Conservation (phyloP, 2,888 invertebrate species). For the Sarcophaga rosellei region DNA sequence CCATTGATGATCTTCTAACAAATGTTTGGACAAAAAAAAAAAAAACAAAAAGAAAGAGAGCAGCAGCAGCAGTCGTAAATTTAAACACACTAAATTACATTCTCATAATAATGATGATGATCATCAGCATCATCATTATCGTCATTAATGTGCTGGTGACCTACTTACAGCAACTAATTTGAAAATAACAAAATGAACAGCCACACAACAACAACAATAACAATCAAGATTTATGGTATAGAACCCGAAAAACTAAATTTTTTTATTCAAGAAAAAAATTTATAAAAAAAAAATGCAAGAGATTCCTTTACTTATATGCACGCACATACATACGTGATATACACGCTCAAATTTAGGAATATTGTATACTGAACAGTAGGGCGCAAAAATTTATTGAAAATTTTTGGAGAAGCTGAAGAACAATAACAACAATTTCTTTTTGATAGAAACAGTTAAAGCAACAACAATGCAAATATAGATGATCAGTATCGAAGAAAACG, state of each 20-base stretch:
- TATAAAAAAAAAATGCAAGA: background rate
- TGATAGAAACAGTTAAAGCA: too few species aligned
- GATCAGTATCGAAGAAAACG: too few species aligned
- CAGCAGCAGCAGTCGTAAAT: slow-evolving; percentile 24
- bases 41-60: background rate
- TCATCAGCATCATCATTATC: slow-evolving; percentile 16
- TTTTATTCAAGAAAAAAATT: background rate
- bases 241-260: too few species aligned
- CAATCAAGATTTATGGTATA: background rate
- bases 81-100: slow-evolving; percentile 23
- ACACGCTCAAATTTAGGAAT: background rate
- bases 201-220: slow-evolving; percentile 16
- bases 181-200: slow-evolving; percentile 50
- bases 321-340: background rate
- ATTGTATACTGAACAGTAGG: too few species aligned
- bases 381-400: too few species aligned
- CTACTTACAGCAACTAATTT: slow-evolving; percentile 61
- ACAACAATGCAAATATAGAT: too few species aligned
- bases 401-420: too few species aligned
- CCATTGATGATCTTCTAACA: too few species aligned
- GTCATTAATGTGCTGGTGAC: slow-evolving; percentile 33
- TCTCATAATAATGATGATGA: slow-evolving; percentile 4
- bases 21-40: too few species aligned
- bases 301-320: background rate
- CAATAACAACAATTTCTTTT: too few species aligned